Conservation (phyloP, 2,888 invertebrate species). For the Hydroisotoma schaefferi region DNA sequence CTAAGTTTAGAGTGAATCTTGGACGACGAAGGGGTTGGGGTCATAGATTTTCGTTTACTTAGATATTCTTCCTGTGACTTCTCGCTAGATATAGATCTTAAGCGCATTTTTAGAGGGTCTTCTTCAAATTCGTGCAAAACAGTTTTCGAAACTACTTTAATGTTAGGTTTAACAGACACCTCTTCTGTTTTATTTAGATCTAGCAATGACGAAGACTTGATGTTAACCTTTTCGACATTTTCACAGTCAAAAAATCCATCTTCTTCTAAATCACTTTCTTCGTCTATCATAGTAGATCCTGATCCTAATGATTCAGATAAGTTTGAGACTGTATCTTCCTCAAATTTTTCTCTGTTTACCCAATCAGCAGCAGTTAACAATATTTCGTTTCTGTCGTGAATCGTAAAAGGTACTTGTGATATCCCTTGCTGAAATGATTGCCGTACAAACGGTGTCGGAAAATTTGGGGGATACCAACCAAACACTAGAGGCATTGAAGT, state of each 20-base stretch:
- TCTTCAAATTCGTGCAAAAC: constrained; percentile 28
- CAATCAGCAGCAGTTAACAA: neutral
- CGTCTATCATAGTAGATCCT: neutral
- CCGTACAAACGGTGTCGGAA: constrained; percentile 32
- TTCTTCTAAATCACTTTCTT: constrained; percentile 29
- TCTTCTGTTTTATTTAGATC: neutral
- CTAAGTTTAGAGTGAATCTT: constrained; percentile 24
- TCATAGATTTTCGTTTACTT: constrained; percentile 11
- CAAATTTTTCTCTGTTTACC: neutral
- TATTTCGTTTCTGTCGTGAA: neutral
- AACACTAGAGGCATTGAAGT: constrained; percentile 41
- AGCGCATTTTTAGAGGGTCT: neutral
- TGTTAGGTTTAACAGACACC: constrained; percentile 8
- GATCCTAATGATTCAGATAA: neutral
- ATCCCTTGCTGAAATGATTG: constrained; percentile 11
- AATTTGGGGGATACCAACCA: constrained; percentile 43
- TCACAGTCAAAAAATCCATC: constrained; percentile 45
- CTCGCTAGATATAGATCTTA: neutral
- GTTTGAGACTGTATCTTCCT: neutral
- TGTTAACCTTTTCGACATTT: constrained; percentile 22
- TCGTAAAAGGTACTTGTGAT: constrained; percentile 3
- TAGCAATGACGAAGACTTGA: neutral
- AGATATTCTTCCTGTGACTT: too few relatives aligned
- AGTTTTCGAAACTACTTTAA: constrained; percentile 34
- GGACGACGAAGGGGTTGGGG: constrained; percentile 24